Evolutionary conservation across 2,113 vertebrate genomes (phyloP).

Genomic region (Puffinus mauretanicus): DNA sequence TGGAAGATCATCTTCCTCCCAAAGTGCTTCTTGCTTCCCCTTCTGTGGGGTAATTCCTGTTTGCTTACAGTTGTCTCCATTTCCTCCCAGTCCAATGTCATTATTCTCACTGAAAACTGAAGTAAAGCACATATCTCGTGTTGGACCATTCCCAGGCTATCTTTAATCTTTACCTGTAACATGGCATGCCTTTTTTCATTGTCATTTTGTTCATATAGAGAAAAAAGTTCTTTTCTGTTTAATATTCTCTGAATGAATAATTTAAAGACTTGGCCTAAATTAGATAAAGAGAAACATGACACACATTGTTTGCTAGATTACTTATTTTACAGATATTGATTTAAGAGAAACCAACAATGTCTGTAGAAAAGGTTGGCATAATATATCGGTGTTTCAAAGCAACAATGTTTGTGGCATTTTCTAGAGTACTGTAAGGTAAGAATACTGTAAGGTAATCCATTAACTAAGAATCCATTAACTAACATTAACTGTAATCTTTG

Average conservation of each 20-base stretch:
- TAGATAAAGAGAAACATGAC: background rate
- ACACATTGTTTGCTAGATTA: background rate
- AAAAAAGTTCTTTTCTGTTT: background rate
- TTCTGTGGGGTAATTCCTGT: background rate
- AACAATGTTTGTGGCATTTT: conserved; percentile 14
- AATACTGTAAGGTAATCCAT: background rate
- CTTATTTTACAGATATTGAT: conserved; percentile 14
- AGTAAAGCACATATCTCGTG: background rate
- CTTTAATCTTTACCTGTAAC: background rate
- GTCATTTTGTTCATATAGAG: background rate
- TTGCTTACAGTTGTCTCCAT: background rate
- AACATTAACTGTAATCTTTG: background rate
- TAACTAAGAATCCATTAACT: background rate
- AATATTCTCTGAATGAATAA: background rate
- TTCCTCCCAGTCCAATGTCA: background rate
- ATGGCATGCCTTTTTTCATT: background rate
- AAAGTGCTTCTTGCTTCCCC: background rate
- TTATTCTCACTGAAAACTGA: background rate
- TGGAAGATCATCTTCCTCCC: background rate
- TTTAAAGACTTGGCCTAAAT: background rate
- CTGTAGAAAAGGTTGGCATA: conserved; percentile 10
- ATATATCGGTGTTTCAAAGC: background rate
- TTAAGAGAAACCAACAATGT: conserved; percentile 38
- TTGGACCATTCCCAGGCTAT: background rate
- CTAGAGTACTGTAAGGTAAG: background rate